Base-by-base conservation (phyloP, 2,888 invertebrate genomes). In the Arge pagana region DNA sequence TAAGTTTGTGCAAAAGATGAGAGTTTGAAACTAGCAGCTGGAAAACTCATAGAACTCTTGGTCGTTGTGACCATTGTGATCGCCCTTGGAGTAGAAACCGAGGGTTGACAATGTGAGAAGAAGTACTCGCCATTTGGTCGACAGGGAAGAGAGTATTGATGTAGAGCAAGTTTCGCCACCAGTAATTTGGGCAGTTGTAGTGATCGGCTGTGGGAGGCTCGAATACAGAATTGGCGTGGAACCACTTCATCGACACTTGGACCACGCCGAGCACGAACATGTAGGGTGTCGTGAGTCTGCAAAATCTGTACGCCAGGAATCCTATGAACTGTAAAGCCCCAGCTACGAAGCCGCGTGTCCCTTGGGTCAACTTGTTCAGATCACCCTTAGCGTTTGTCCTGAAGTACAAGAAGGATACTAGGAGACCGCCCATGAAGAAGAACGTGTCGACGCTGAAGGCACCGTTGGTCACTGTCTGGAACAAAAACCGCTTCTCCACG, bases 141-240 rank as follows among this genome's bases (percentile, higher is more conserved):
- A 88, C 88, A 0, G 91, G 90, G 71, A 89, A 92, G 13, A 92
- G 78, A 0, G 91, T 93, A 76, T 93, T 92, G 70, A 93, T 89
- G 68, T 93, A 93, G 1, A 93, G 80, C 33, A 91, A 79, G 77
- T 93, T 93, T 60, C 92, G 82, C 93, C 93, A 93, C 92, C 92
- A 93, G 73, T 87, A 91, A 62, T 87, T 83, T 13, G 89, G 88
- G 67, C 93, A 93, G 64, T 89, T 91, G 50, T 86, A 80, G 71
- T 91, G 88, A 79, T 91, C 91, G 71, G 83, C 81, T 0, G 90
- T 87, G 0, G 90, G 89, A 3, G 90, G 90, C 71, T 91, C 91
- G 73, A 92, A 92, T 30, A 93, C 86, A 0, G 92, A 89, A 75
- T 88, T 88, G 66, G 85, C 81, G 50, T 87, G 83, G 72, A 92